phyloP scores from a whole-genome alignment of 2,113 vertebrate genomes.

The Caretta caretta region DNA sequence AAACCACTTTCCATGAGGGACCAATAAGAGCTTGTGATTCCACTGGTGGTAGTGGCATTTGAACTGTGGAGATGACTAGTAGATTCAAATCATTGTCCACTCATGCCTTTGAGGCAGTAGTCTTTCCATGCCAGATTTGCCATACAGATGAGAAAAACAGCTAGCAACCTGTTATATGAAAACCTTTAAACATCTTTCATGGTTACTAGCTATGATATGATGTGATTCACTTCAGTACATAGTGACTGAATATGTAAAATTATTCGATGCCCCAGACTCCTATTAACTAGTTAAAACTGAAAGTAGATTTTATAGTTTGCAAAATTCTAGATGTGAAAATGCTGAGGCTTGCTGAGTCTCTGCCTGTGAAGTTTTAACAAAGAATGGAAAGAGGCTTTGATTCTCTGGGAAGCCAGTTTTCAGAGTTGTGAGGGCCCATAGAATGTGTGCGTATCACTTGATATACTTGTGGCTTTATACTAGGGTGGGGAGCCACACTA shows the following conservation, averaged over 20 bases:
- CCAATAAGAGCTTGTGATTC: constrained; percentile 61
- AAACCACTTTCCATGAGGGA: constrained; percentile 62
- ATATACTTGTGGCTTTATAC: neutral
- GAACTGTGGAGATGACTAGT: constrained; percentile 46
- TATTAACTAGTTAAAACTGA: neutral
- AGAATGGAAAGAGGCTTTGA: neutral
- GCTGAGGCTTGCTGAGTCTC: neutral
- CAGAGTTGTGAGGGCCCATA: neutral
- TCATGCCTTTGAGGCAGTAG: constrained; percentile 66
- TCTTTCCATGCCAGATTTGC: constrained; percentile 59
- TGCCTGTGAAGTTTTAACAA: constrained; percentile 23
- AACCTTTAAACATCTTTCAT: constrained; percentile 53
- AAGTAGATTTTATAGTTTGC: neutral
- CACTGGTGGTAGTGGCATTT: constrained; percentile 40
- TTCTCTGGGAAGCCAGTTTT: constrained; percentile 11
- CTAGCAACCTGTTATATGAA: constrained; percentile 66
- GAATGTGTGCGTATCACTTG: neutral
- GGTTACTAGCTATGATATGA: constrained; percentile 49
- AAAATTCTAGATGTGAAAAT: constrained; percentile 9
- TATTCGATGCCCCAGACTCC: constrained; percentile 47
- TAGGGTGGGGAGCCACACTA: neutral
- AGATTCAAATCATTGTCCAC: constrained; percentile 52
- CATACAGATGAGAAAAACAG: constrained; percentile 73
- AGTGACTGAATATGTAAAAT: neutral
- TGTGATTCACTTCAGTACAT: constrained; percentile 7